Conservation (phyloP, 2,888 invertebrate genomes). For the Bombylius discolor region DNA sequence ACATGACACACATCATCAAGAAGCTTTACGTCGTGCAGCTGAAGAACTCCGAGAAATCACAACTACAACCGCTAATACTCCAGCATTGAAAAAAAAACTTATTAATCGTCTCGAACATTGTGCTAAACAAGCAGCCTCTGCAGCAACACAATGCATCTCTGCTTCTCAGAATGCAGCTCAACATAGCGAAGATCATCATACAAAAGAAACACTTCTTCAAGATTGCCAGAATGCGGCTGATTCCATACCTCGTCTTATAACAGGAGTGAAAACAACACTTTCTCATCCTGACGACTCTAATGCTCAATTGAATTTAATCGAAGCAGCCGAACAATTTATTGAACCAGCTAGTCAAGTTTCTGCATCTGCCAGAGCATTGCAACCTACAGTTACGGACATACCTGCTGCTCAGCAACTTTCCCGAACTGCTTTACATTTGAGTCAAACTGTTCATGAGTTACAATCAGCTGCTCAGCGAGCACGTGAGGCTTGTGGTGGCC, state of each 20-base stretch:
- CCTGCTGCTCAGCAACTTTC: conserved; percentile 59
- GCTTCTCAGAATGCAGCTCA: conserved; percentile 71
- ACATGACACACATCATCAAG: conserved; percentile 71
- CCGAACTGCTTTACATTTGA: conserved; percentile 31
- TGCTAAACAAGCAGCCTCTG: conserved; percentile 73
- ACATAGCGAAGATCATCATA: conserved; percentile 43
- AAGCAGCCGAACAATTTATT: conserved; percentile 70
- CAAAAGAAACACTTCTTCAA: conserved; percentile 55
- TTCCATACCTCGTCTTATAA: conserved; percentile 67
- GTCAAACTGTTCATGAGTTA: conserved; percentile 34
- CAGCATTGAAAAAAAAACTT: conserved; percentile 59
- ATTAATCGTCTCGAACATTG: conserved; percentile 55
- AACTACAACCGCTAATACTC: conserved; percentile 67
- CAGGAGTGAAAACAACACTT: conserved; percentile 59
- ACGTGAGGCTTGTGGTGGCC: conserved; percentile 64
- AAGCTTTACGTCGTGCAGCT: conserved; percentile 73
- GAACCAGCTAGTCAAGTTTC: conserved; percentile 61
- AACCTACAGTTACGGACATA: conserved; percentile 72
- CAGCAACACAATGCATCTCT: conserved; percentile 82
- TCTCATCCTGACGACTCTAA: conserved; percentile 58
- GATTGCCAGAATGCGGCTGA: conserved; percentile 65
- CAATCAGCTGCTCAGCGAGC: conserved; percentile 52
- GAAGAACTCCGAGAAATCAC: conserved; percentile 87
- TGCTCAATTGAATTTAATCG: conserved; percentile 67
- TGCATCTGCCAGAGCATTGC: conserved; percentile 62